phyloP scores from a whole-genome alignment of 2,113 vertebrate genomes.

The Condylura cristata region DNA sequence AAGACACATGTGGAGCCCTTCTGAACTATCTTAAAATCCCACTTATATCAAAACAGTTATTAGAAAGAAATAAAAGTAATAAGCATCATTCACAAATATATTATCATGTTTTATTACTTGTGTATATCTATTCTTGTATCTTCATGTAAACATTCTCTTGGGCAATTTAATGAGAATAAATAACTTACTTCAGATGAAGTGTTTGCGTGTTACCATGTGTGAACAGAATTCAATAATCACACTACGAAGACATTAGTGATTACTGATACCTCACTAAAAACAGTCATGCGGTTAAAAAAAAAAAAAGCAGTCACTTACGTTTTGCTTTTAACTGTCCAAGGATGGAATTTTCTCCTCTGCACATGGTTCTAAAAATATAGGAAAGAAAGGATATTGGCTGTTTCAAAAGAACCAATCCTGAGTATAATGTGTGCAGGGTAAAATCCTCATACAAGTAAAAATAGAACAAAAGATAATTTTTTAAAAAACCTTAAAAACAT shows the following conservation, averaged over 20 bases:
- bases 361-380: conserved; percentile 93
- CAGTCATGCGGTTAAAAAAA: not conserved
- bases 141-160: not conserved
- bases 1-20: not conserved
- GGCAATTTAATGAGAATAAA: not conserved
- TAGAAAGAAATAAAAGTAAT: conserved; percentile 13
- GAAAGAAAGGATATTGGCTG: conserved; percentile 48
- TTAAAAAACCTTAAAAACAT: not conserved
- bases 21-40: not conserved
- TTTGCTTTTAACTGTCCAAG: conserved; percentile 92
- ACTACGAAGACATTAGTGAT: not conserved
- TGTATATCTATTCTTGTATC: not conserved
- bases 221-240: not conserved
- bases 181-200: not conserved
- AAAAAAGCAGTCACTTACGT: conserved; percentile 88
- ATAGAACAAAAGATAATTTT: not conserved
- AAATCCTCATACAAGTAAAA: not conserved
- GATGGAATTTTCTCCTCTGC: conserved; percentile 95
- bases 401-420: conserved; percentile 13
- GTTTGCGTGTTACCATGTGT: not conserved
- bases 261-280: not conserved
- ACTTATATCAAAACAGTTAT: not conserved
- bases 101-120: not conserved
- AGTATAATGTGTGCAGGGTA: not conserved
- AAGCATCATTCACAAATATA: not conserved